Evolutionary conservation across 2,113 vertebrate species (phyloP), one percentile per base, ranked within the genome.

Genomic region (Larimichthys polyactis): DNA sequence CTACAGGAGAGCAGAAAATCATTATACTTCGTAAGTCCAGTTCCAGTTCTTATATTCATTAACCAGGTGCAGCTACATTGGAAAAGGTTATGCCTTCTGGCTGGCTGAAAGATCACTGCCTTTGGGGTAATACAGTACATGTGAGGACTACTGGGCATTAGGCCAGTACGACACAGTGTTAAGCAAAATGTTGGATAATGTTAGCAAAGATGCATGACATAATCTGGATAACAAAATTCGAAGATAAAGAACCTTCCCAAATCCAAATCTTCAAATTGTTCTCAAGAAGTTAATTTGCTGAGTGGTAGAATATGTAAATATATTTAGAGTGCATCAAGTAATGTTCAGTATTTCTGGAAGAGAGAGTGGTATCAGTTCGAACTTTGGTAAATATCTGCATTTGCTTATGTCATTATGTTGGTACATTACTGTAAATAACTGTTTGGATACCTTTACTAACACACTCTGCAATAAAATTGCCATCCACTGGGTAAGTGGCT

Each of bases 1-100:
- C 20, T 29, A 3, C 15, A 55, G 44, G 12, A 59, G 17, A 19
- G 32, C 11, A 10, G 71, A 67, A 66, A 55, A 57, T 29, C 22
- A 64, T 77, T 63, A 32, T 46, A 67, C 58, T 78, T 27, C 22
- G 1, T 59, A 36, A 49, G 66, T 16, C 29, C 75, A 15, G 24
- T 24, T 44, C 12, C 6, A 20, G 5, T 63, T 71, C 12, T 59
- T 59, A 49, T 32, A 65, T 40, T 60, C 40, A 62, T 52, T 52
- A 36, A 1, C 75, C 57, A 27, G 5, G 2, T 27, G 44, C 11
- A 43, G 29, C 48, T n/a, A n/a, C 11, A 11, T n/a, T 24, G 22
- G 14, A 19, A 68, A n/a, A 3, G n/a, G 29, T 19, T 11, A 48
- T 72, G 48, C 54, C 64, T 29, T 44, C 22, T 40, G 59, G 71